Conservation (phyloP, 1,140 invertebrate genomes). For the Drosophila ambigua region DNA sequence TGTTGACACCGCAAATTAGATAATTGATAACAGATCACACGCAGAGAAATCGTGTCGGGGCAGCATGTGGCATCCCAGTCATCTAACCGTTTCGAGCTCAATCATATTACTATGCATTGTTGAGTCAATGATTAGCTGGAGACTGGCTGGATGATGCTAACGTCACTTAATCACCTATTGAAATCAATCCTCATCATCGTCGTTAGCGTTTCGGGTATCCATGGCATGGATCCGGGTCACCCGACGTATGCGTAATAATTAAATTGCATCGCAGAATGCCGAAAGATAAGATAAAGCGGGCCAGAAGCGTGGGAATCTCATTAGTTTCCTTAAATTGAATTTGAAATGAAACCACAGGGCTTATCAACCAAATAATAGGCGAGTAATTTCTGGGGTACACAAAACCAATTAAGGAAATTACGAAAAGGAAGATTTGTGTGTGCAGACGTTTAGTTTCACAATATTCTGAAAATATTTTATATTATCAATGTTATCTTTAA, state of each 20-base stretch:
- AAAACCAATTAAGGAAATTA: slow-evolving; percentile 30
- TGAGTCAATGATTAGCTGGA: slow-evolving; percentile 8
- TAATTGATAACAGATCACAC: slow-evolving; percentile 42
- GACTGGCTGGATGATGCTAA: slow-evolving; percentile 7
- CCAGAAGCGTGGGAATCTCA: slow-evolving; percentile 31
- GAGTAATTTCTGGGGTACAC: slow-evolving; percentile 1
- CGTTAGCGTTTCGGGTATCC: slow-evolving; percentile 12
- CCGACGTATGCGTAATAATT: slow-evolving; percentile 56
- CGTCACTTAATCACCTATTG: slow-evolving; percentile 36
- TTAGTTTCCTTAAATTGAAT: slow-evolving; percentile 19
- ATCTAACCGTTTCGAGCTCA: slow-evolving; percentile 12
- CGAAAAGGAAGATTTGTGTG: neutral
- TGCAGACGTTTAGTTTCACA: slow-evolving; percentile 28
- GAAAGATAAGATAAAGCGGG: slow-evolving; percentile 49
- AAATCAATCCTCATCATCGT: slow-evolving; percentile 41
- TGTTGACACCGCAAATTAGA: slow-evolving; percentile 64
- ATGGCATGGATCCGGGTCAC: slow-evolving; percentile 19
- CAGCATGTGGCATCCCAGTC: neutral
- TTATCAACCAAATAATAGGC: slow-evolving; percentile 51
- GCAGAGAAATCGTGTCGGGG: slow-evolving; percentile 19
- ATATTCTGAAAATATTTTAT: slow-evolving; percentile 16
- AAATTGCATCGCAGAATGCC: slow-evolving; percentile 20
- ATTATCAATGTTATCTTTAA: slow-evolving; percentile 19
- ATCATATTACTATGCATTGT: slow-evolving; percentile 36
- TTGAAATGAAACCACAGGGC: slow-evolving; percentile 17